Conservation (phyloP, 2,797 vertebrate genomes). For the Microcaecilia unicolor region DNA sequence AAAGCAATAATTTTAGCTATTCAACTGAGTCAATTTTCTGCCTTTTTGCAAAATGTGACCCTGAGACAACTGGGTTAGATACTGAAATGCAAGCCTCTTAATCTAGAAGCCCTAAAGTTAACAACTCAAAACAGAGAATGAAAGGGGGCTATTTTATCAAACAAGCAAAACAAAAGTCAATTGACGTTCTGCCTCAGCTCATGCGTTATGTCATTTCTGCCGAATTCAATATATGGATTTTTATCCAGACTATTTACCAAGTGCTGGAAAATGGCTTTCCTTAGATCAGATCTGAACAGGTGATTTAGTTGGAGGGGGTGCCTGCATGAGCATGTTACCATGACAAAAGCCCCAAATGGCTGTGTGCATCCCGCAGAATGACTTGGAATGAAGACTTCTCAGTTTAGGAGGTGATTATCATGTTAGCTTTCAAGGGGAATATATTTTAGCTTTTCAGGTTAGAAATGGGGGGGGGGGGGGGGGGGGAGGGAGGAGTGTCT, state of each 20-base stretch:
- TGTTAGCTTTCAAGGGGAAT: constrained; percentile 12
- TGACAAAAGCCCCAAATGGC: too few relatives aligned
- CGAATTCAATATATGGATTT: constrained; percentile 36
- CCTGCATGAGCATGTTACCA: too few relatives aligned
- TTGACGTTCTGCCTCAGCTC: constrained; percentile 22
- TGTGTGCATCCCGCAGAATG: too few relatives aligned
- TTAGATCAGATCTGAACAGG: not conserved
- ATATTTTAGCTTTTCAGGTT: too few relatives aligned
- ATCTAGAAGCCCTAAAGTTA: constrained; percentile 11
- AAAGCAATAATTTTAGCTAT: not conserved
- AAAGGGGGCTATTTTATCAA: constrained; percentile 20
- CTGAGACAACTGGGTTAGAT: not conserved
- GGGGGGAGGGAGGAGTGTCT: too few relatives aligned
- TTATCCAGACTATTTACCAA: constrained; percentile 28
- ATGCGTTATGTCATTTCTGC: constrained; percentile 31
- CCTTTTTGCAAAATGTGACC: not conserved
- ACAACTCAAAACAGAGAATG: constrained; percentile 14
- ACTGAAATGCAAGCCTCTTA: constrained; percentile 10
- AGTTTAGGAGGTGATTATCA: constrained; percentile 6
- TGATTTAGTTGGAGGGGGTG: too few relatives aligned
- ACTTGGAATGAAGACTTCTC: constrained; percentile 18
- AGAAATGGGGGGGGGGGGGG: too few relatives aligned
- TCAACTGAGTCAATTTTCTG: not conserved
- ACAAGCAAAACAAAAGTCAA: not conserved
- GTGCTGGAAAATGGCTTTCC: constrained; percentile 9